Evolutionary conservation across 2,888 invertebrate species (phyloP), one percentile per base, ranked within the genome.

Genomic region (Drosophila tanythrix): DNA sequence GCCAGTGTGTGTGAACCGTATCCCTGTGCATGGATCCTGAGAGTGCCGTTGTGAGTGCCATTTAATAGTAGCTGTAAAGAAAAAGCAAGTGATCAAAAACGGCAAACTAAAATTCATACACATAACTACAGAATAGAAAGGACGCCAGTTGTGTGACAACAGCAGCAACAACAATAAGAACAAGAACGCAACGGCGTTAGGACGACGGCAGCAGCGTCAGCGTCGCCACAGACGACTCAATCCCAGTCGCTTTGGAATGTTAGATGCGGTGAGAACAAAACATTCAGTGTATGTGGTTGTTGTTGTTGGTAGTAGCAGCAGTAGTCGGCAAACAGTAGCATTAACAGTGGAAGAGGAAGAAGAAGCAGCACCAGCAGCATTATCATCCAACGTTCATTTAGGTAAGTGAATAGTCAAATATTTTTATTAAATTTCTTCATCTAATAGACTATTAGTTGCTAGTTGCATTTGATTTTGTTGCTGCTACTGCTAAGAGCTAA

Each of bases 211-310:
- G 60, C 60, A 76, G 76, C 80, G 79, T 65, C 74, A 75, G 55
- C 67, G 69, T 60, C 64, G 66, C 63, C 74, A 76, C 68, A 71
- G 72, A 80, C 73, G 76, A 76, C 80, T 71, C 79, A 79, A 80
- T 74, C 79, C 72, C 77, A 74, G 83, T 74, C 91, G 89, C 90
- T 87, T 92, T 93, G 93, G 93, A 93, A 93, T 93, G 93, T 92
- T 93, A 93, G 89, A 93, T 93, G 93, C 91, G 90, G 92, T 92
- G 92, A 91, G 88, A 88, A 88, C 90, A 89, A 83, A 85, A 88
- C 90, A 88, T 89, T 91, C 88, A 91, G 89, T 92, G 92, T 91
- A 91, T 92, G 85, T 86, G 89, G 90, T 88, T 91, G 82, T 64
- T 64, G 50, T 85, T 90, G 90, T 88, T 91, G 82, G 56, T 57